Evolutionary conservation across 2,113 vertebrate genomes (phyloP).

Genomic region (Sceloporus tristichus): DNA sequence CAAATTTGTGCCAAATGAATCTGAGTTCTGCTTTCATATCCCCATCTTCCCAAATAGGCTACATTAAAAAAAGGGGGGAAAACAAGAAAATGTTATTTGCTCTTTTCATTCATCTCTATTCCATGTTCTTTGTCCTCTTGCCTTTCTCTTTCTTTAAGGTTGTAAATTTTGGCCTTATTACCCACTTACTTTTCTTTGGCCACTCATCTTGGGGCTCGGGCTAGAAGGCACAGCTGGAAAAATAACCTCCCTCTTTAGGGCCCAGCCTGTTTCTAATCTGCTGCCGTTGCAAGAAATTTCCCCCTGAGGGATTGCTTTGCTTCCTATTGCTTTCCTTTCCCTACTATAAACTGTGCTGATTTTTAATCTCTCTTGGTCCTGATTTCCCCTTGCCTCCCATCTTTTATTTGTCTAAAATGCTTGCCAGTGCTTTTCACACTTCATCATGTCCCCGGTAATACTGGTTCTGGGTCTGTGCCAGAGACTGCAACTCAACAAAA

Average conservation of each 20-base stretch:
- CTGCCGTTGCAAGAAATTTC: conserved; percentile 67
- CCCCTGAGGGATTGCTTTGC: conserved; percentile 62
- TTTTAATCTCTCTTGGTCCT: conserved; percentile 77
- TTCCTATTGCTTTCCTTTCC: conserved; percentile 81
- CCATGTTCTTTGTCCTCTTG: background rate
- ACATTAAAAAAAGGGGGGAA: no score
- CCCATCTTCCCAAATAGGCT: background rate
- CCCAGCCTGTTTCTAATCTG: conserved; percentile 80
- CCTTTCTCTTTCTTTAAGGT: conserved; percentile 21
- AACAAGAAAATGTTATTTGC: background rate
- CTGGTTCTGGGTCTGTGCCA: conserved; percentile 72
- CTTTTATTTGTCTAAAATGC: conserved; percentile 77
- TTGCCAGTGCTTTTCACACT: conserved; percentile 83
- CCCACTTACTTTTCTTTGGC: conserved; percentile 67
- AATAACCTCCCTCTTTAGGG: conserved; percentile 73
- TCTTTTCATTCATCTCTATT: background rate
- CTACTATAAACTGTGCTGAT: conserved; percentile 78
- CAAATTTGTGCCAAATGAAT: background rate
- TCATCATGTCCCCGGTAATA: conserved; percentile 81
- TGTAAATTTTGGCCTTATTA: conserved; percentile 65
- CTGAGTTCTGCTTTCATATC: background rate
- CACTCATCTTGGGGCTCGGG: conserved; percentile 65
- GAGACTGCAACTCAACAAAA: conserved; percentile 76
- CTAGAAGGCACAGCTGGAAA: conserved; percentile 78
- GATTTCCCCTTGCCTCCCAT: conserved; percentile 74